Evolutionary conservation across 2,888 invertebrate genomes (phyloP).

Genomic region (Tanytarsus gracilentus): DNA sequence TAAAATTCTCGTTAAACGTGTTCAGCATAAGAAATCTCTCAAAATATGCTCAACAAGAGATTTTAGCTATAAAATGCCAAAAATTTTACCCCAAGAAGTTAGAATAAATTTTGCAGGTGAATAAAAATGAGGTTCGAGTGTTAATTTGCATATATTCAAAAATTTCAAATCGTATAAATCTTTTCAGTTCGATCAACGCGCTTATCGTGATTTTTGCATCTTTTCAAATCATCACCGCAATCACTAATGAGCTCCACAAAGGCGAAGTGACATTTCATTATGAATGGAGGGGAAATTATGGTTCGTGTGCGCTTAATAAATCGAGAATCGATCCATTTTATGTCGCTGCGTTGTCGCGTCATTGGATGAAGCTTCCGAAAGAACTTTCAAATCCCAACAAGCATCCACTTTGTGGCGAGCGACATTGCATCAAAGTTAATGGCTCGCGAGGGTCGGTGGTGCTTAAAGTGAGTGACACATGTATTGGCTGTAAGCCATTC

Average conservation of each 20-base stretch:
- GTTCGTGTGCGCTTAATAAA: slow-evolving; percentile 11
- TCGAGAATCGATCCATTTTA: neutral
- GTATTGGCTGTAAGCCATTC: slow-evolving; percentile 11
- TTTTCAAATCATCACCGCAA: neutral
- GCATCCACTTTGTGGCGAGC: neutral
- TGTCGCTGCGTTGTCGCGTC: slow-evolving; percentile 13
- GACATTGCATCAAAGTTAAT: neutral
- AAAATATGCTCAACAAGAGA: no score
- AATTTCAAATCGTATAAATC: no score
- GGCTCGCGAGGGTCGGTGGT: slow-evolving; percentile 7
- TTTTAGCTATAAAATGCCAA: no score
- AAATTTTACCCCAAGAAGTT: no score
- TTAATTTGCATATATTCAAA: no score
- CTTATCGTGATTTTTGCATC: neutral
- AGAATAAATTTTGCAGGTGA: no score
- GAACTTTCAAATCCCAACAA: slow-evolving; percentile 10
- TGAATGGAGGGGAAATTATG: slow-evolving; percentile 15
- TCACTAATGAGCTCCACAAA: neutral
- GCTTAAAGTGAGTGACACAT: slow-evolving; percentile 15
- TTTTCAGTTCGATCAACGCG: neutral
- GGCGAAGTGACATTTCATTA: slow-evolving; percentile 16
- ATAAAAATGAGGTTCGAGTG: no score
- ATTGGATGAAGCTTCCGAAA: slow-evolving; percentile 13
- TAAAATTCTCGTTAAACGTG: neutral
- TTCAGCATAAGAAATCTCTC: neutral